Conservation (phyloP, 1,140 invertebrate species). For the Himalopsyche phryganea region DNA sequence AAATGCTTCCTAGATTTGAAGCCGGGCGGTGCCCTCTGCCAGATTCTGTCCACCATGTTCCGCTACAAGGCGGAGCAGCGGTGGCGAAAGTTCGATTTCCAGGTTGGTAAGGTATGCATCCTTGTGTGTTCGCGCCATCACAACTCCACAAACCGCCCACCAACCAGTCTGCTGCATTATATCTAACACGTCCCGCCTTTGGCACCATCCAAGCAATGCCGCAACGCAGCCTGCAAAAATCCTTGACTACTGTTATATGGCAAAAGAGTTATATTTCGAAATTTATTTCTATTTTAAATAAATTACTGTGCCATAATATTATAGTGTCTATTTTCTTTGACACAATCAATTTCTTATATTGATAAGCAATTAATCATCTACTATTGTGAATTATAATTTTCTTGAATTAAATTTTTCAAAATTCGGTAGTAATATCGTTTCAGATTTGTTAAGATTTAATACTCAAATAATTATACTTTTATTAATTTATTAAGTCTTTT, state of each 20-base stretch:
- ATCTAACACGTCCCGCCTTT: constrained; percentile 17
- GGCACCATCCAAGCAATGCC: constrained; percentile 13
- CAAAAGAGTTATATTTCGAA: too few relatives aligned
- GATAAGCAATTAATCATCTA: too few relatives aligned
- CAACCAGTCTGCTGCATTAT: constrained; percentile 20
- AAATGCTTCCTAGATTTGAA: constrained; percentile 95
- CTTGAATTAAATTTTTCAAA: too few relatives aligned
- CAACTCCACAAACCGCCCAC: constrained; percentile 23
- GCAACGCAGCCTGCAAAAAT: not conserved
- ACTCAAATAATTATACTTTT: too few relatives aligned
- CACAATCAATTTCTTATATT: too few relatives aligned
- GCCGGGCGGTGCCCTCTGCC: constrained; percentile 85
- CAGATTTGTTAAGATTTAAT: too few relatives aligned
- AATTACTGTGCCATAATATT: too few relatives aligned
- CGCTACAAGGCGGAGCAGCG: constrained; percentile 94
- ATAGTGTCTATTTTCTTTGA: too few relatives aligned
- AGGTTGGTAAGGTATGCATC: constrained; percentile 71
- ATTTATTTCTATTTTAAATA: too few relatives aligned
- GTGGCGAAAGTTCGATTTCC: constrained; percentile 89
- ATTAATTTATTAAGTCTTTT: too few relatives aligned
- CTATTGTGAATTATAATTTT: too few relatives aligned
- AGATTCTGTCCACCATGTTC: constrained; percentile 89
- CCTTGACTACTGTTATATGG: not conserved
- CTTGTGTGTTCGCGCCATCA: constrained; percentile 32
- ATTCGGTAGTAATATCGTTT: too few relatives aligned